Base-by-base conservation (phyloP, 1,140 invertebrate genomes). In the Babylonia areolata region DNA sequence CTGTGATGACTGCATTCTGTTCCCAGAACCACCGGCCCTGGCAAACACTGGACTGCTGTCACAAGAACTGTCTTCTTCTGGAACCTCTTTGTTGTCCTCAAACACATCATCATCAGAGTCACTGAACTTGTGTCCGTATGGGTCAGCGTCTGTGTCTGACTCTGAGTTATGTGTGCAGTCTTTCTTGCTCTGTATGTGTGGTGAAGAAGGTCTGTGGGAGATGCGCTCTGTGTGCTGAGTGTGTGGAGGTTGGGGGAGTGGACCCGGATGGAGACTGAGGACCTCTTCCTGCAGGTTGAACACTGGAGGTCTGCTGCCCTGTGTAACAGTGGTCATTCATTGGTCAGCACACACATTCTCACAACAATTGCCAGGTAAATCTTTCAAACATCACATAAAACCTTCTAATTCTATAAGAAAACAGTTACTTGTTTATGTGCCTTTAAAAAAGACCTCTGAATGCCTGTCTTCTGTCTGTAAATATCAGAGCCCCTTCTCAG, bases 281-380 rank as follows among this genome's bases (percentile, higher is more conserved):
- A 82, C 33, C 0, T 12, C 39, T 12, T 39, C 54, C 81, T 82
- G 51, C 15, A 82, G 54, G 54, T 82, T 69, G n/a, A 64, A 69
- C 35, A 82, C 46, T 33, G 81, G 81, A 1, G 81, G 31, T 37
- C 75, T 3, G 1, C 12, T 37, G 3, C 75, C 20, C 75, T 77
- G 75, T 42, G 23, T 5, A 28, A 40, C 37, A 40, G 1, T 40
- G 1, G 17, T 0, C 46, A 2, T 51, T n/a, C n/a, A n/a, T n/a
- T n/a, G n/a, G n/a, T n/a, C n/a, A n/a, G n/a, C 28, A 35, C 20
- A 5, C 64, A 15, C 28, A 69, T 69, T 69, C 3, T 69, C 17
- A 23, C 17, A 69, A 28, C 64, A 69, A 28, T 69, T 31, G 28
- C 28, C 46, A 20, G n/a, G n/a, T n/a, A n/a, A n/a, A n/a, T n/a